Evolutionary conservation across 1,140 invertebrate species (phyloP), one percentile per base, ranked within the genome.

Genomic region (Meloidogyne hapla): DNA sequence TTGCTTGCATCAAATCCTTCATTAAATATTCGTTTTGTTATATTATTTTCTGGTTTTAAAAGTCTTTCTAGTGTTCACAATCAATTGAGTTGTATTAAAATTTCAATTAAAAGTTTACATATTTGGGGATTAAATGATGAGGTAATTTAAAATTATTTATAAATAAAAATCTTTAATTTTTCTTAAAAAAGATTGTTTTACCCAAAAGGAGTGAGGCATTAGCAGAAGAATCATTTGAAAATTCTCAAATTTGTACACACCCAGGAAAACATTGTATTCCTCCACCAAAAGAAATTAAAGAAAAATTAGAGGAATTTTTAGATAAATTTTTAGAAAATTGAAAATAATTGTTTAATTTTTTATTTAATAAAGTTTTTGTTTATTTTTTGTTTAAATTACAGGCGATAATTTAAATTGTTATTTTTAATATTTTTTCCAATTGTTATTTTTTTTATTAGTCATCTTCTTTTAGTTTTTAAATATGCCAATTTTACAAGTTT

Each of bases 51-150:
- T 28, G 70, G 68, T 9, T 75, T 75, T 23, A 74, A 45, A 70
- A 75, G 74, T 45, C 74, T 75, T 56, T 75, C 74, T 40, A 75
- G 38, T 40, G 70, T 75, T 2, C 74, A 75, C 38, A n/a, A 75
- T 9, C n/a, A 45, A 21, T 45, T 75, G 9, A 75, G 12, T 12
- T 13, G 15, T 25, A 38, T 74, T 12, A 75, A 74, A 74, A 70
- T 75, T 40, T 18, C 12, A 1, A 25, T 75, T 21, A 67, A 67
- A 45, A 75, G 74, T 63, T 75, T 75, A 12, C 74, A 75, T 74
- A 56, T 75, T 18, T 75, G 38, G 18, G 74, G 74, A 74, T n/a
- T 70, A 48, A 28, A 18, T n/a, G 74, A 75, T 56, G 69, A 75
- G 26, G 74, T 75, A 12, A 3, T 62, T 13, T 42, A 45, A 28